phyloP scores from a whole-genome alignment of 2,888 invertebrate genomes.

The Incurvaria masculella region DNA sequence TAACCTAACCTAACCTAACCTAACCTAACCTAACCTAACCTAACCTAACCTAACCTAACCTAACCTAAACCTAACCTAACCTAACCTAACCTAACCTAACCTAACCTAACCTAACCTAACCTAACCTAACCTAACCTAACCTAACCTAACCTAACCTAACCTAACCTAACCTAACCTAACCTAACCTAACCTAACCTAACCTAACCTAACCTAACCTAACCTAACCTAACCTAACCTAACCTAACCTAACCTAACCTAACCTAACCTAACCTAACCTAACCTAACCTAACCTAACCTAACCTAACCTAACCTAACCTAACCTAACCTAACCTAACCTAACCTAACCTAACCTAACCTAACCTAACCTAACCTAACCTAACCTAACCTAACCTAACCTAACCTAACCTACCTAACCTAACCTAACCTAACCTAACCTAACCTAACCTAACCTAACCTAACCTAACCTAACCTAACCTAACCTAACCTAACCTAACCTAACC shows the following conservation, averaged over 20 bases:
- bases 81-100: conserved; percentile 4
- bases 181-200: conserved; percentile 4
- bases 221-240: conserved; percentile 4
- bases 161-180: conserved; percentile 4
- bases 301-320: conserved; percentile 4
- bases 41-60: conserved; percentile 4
- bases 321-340: conserved; percentile 4
- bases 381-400: conserved; percentile 4
- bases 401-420: conserved; percentile 4
- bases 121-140: conserved; percentile 4
- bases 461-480: conserved; percentile 11
- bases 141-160: conserved; percentile 4
- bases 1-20: conserved; percentile 4
- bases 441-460: conserved; percentile 13
- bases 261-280: conserved; percentile 4
- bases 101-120: conserved; percentile 4
- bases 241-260: conserved; percentile 4
- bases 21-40: conserved; percentile 4
- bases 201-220: conserved; percentile 4
- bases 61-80: conserved; percentile 4
- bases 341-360: conserved; percentile 4
- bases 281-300: conserved; percentile 4
- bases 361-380: conserved; percentile 4
- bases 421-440: conserved; percentile 9
- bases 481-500: conserved; percentile 11